Evolutionary conservation across 2,888 invertebrate genomes (phyloP).

Genomic region (Gisinianus flammeolus): DNA sequence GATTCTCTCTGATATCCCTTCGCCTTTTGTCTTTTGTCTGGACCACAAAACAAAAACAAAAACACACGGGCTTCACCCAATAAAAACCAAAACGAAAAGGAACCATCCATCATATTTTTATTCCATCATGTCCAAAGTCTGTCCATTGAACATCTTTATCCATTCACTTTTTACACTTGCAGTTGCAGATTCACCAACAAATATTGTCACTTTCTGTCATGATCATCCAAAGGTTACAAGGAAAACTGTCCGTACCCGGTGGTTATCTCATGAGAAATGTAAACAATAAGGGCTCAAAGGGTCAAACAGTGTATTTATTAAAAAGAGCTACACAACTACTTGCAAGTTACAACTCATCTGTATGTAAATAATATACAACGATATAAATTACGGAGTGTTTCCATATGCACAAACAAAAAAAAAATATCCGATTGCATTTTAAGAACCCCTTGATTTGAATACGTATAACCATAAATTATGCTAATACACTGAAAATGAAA

Average conservation of each 20-base stretch:
- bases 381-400: too few species aligned
- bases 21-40: not conserved
- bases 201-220: constrained; percentile 11
- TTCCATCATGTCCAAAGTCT: not conserved
- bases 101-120: constrained; percentile 16
- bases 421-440: too few species aligned
- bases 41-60: not conserved
- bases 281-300: not conserved
- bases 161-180: not conserved
- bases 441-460: too few species aligned
- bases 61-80: not conserved
- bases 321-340: too few species aligned
- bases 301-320: not conserved
- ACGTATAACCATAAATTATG: too few species aligned
- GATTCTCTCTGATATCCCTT: not conserved
- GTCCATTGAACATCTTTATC: constrained; percentile 4
- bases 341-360: too few species aligned
- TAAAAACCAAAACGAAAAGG: not conserved
- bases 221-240: not conserved
- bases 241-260: not conserved
- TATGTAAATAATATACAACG: too few species aligned
- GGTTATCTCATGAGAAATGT: not conserved
- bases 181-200: not conserved
- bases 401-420: too few species aligned
- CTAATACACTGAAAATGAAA: too few species aligned